These are phyloP conservation scores for Notolepis coatsorum DNA, from an alignment of 2,797 vertebrate genomes.

Conservation along the genomic window DNA sequence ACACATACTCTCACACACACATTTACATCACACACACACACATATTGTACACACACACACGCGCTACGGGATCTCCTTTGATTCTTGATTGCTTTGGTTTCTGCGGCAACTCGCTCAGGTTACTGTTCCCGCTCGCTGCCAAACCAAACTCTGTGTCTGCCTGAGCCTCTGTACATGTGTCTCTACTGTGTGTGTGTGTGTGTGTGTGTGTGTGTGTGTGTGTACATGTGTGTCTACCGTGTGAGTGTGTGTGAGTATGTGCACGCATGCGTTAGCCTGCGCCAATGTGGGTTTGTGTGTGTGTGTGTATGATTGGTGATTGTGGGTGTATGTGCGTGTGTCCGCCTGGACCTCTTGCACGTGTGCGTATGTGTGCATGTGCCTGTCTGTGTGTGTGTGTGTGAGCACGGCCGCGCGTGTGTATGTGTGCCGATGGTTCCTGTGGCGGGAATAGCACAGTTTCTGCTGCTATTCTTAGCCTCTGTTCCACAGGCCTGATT, in stretches of 20 bases:
- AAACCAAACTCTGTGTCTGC: constrained; percentile 34
- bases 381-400: too few relatives aligned
- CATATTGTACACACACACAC: constrained; percentile 43
- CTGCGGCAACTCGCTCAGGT: constrained; percentile 71
- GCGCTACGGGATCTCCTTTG: constrained; percentile 65
- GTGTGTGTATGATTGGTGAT: neutral
- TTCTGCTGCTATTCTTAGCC: constrained; percentile 76
- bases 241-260: neutral
- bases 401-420: neutral
- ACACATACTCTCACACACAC: neutral
- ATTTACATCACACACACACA: constrained; percentile 53
- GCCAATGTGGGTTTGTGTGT: neutral
- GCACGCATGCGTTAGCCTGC: too few relatives aligned
- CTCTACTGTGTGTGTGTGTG: constrained; percentile 18
- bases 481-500: constrained; percentile 63
- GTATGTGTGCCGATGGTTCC: constrained; percentile 55
- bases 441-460: constrained; percentile 71
- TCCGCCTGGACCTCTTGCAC: too few relatives aligned
- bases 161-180: constrained; percentile 9
- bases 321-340: neutral
- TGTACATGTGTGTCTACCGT: neutral
- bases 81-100: constrained; percentile 78
- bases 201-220: neutral
- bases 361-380: too few relatives aligned
- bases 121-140: constrained; percentile 66